phyloP scores from a whole-genome alignment of 1,140 invertebrate species.

The Caligus rogercresseyi region DNA sequence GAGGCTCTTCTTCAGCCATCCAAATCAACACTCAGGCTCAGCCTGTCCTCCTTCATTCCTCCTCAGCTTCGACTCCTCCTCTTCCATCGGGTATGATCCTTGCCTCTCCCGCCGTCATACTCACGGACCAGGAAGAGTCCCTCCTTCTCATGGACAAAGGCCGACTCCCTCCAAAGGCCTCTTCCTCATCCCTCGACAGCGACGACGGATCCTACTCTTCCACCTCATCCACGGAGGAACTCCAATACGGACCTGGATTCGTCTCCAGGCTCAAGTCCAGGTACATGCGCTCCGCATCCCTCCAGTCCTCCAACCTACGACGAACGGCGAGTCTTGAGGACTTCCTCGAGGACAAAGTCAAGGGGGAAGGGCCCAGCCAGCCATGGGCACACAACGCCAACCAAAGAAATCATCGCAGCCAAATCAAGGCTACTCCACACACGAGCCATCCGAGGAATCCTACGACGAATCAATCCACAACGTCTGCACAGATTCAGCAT shows the following conservation, averaged over 20 bases:
- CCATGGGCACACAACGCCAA: neutral
- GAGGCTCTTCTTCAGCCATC: too few species aligned
- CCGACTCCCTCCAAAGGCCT: neutral
- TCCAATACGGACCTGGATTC: slow-evolving; percentile 76
- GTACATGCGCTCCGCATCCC: slow-evolving; percentile 57
- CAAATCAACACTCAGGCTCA: too few species aligned
- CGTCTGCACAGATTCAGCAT: too few species aligned
- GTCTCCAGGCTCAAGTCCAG: slow-evolving; percentile 65
- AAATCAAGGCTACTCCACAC: neutral
- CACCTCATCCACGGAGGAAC: slow-evolving; percentile 39
- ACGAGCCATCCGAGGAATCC: neutral
- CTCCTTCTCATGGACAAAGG: neutral
- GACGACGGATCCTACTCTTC: neutral
- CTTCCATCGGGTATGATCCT: neutral
- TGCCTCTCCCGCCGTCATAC: neutral
- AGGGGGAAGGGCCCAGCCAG: slow-evolving; percentile 20
- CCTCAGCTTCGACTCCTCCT: neutral
- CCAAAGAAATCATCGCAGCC: neutral
- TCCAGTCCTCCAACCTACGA: slow-evolving; percentile 34
- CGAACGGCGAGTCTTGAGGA: slow-evolving; percentile 67
- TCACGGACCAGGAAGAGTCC: neutral
- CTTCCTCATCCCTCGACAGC: neutral
- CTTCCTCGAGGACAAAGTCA: slow-evolving; percentile 46
- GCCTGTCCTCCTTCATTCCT: too few species aligned
- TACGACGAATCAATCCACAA: too few species aligned